phyloP scores from a whole-genome alignment of 2,113 vertebrate genomes.

The Bambusicola thoracicus region DNA sequence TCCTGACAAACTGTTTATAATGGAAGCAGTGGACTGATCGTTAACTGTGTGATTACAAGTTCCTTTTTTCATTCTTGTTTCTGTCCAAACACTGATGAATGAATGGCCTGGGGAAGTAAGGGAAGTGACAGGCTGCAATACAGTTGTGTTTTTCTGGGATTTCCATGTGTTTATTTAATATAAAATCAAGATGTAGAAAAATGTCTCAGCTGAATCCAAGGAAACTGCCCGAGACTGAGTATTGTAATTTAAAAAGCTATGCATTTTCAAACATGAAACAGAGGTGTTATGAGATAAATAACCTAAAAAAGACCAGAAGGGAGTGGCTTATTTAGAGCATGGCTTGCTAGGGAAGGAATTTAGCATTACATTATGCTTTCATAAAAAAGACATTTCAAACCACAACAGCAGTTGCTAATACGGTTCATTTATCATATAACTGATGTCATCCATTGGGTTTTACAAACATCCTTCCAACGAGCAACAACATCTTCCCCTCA shows the following conservation, averaged over 20 bases:
- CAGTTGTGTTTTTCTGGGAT: neutral
- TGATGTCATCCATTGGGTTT: conserved; percentile 5
- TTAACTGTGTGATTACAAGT: conserved; percentile 45
- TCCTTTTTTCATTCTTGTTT: conserved; percentile 9
- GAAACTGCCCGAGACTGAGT: neutral
- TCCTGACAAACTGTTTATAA: conserved; percentile 71
- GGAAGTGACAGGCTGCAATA: conserved; percentile 18
- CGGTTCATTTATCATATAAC: conserved; percentile 24
- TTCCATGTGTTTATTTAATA: neutral
- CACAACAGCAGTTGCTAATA: conserved; percentile 45
- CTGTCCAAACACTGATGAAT: conserved; percentile 46
- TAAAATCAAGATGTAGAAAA: neutral
- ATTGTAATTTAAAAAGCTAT: neutral
- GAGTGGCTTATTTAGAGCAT: neutral
- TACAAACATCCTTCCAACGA: conserved; percentile 41
- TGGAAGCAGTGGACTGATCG: conserved; percentile 58
- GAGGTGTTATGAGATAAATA: neutral
- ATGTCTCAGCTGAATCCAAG: neutral
- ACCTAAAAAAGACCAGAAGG: conserved; percentile 9
- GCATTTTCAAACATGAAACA: neutral
- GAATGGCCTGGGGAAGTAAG: neutral
- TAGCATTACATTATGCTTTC: conserved; percentile 10
- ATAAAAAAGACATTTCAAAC: neutral
- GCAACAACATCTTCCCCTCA: conserved; percentile 40
- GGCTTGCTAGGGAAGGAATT: conserved; percentile 12